A percentile compares a stretch with the other conserved stretches of the same genome.
phyloP scores from a whole-genome alignment of 2,888 invertebrate genomes.

The Rhogogaster chlorosoma region DNA sequence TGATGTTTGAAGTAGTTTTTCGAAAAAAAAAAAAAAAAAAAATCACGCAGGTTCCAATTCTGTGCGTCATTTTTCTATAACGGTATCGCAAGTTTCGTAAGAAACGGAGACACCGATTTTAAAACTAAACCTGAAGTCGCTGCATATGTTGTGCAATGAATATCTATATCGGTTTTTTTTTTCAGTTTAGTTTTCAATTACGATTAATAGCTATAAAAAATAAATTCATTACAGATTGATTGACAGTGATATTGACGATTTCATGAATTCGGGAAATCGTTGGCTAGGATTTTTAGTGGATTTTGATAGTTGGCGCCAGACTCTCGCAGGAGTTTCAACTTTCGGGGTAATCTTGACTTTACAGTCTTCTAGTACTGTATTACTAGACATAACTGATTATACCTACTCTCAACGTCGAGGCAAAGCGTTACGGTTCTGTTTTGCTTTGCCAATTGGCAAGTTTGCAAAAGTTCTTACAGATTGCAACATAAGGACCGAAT shows the following conservation, averaged over 20 bases:
- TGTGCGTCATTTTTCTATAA: conserved; percentile 1
- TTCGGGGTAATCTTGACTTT: not conserved
- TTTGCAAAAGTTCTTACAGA: conserved; percentile 18
- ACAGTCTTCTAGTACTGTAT: not conserved
- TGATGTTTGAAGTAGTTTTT: not conserved
- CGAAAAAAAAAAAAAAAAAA: too few relatives aligned
- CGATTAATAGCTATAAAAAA: not conserved
- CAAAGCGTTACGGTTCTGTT: conserved; percentile 18
- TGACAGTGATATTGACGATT: not conserved
- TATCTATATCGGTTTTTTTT: not conserved
- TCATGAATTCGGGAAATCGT: not conserved
- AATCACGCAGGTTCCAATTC: not conserved
- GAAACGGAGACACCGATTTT: conserved; percentile 20
- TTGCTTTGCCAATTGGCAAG: conserved; percentile 37
- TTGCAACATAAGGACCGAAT: conserved; percentile 17
- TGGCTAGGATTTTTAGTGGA: not conserved
- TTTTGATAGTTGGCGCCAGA: not conserved
- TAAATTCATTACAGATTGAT: not conserved
- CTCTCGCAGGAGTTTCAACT: not conserved
- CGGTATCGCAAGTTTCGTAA: conserved; percentile 1
- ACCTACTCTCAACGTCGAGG: not conserved
- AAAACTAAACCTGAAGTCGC: conserved; percentile 30
- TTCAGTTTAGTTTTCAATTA: not conserved
- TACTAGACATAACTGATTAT: not conserved
- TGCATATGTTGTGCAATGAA: conserved; percentile 28